Evolutionary conservation across 1,140 invertebrate genomes (phyloP).

Genomic region (Conopomorpha cramerella): DNA sequence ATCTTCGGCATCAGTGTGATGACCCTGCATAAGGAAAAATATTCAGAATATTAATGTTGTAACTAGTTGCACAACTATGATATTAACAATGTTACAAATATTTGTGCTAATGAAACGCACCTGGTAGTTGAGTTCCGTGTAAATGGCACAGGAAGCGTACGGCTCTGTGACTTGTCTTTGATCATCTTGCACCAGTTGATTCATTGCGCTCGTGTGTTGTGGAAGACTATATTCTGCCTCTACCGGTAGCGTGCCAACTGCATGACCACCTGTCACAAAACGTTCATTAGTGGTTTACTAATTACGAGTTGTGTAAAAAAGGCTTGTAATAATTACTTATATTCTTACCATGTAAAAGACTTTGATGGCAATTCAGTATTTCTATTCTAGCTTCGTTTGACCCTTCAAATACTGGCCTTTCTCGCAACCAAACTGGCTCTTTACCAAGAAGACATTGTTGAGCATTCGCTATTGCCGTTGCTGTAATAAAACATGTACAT

Average conservation of each 20-base stretch:
- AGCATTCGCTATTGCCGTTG: constrained; percentile 35
- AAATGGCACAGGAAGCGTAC: constrained; percentile 50
- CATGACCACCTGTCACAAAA: constrained; percentile 26
- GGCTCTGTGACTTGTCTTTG: constrained; percentile 32
- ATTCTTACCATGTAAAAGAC: constrained; percentile 34
- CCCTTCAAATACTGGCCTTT: constrained; percentile 41
- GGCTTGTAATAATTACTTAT: too few relatives aligned
- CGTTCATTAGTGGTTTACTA: too few relatives aligned
- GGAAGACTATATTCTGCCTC: constrained; percentile 53
- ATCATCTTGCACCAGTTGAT: constrained; percentile 31
- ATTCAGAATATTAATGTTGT: not conserved
- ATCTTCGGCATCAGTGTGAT: constrained; percentile 45
- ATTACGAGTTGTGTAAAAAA: too few relatives aligned
- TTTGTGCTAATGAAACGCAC: constrained; percentile 12
- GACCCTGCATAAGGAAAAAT: constrained; percentile 1
- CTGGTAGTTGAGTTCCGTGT: constrained; percentile 50
- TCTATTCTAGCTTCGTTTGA: constrained; percentile 47
- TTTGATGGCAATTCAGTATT: constrained; percentile 51
- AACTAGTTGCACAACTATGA: constrained; percentile 5
- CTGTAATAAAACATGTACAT: constrained; percentile 12
- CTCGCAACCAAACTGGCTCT: constrained; percentile 47
- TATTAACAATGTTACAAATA: not conserved
- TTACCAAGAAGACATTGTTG: constrained; percentile 46
- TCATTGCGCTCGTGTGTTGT: constrained; percentile 32
- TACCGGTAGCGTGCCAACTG: constrained; percentile 46